A percentile compares a stretch with the other conserved stretches of the same genome.
Evolutionary conservation across 2,888 invertebrate genomes (phyloP).

Genomic region (Maniola hyperantus): DNA sequence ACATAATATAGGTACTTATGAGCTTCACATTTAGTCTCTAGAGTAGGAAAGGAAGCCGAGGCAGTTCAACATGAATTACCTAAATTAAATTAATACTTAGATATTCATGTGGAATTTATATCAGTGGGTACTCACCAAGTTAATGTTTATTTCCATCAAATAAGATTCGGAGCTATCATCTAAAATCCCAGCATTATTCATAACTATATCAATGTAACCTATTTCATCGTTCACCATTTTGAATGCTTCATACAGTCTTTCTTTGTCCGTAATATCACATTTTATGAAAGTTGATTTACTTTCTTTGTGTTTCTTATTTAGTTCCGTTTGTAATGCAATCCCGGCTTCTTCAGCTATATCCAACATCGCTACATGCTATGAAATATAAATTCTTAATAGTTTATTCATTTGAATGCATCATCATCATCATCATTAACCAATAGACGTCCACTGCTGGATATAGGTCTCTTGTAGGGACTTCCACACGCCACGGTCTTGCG

Average conservation of each 20-base stretch:
- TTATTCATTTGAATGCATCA: too few relatives aligned
- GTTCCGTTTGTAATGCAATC: slow-evolving; percentile 44
- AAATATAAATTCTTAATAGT: too few relatives aligned
- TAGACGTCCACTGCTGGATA: too few relatives aligned
- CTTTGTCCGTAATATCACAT: slow-evolving; percentile 52
- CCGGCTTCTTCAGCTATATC: slow-evolving; percentile 51
- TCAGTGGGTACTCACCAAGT: slow-evolving; percentile 51
- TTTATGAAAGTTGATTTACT: slow-evolving; percentile 48
- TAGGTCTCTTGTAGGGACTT: too few relatives aligned
- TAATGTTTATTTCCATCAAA: slow-evolving; percentile 51
- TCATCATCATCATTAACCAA: neutral
- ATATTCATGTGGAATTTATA: too few relatives aligned
- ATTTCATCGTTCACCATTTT: slow-evolving; percentile 41
- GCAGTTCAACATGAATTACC: too few relatives aligned
- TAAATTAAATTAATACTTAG: too few relatives aligned
- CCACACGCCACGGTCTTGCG: too few relatives aligned
- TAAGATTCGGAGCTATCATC: slow-evolving; percentile 44
- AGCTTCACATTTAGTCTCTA: too few relatives aligned
- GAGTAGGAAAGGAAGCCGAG: too few relatives aligned
- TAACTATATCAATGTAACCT: slow-evolving; percentile 49
- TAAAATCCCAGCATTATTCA: slow-evolving; percentile 55
- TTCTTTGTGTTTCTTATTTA: slow-evolving; percentile 46
- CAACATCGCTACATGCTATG: slow-evolving; percentile 50
- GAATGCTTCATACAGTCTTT: slow-evolving; percentile 45
- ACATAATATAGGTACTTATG: too few relatives aligned